Evolutionary conservation across 2,113 vertebrate species (phyloP).

Genomic region (Chloropsis cyanopogon): DNA sequence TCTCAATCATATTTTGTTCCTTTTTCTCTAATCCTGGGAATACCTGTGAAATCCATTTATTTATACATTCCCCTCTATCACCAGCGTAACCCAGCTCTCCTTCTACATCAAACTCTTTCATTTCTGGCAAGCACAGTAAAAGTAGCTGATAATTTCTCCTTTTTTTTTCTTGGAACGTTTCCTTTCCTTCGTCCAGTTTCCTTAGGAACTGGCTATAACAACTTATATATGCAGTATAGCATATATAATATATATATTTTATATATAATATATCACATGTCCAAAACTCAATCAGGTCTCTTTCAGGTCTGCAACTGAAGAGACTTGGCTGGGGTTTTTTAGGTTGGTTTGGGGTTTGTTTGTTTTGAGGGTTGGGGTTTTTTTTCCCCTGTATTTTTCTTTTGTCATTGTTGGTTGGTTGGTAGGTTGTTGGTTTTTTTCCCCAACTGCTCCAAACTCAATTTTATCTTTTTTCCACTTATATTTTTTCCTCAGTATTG

Average conservation of each 20-base stretch:
- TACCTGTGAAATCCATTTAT: conserved; percentile 36
- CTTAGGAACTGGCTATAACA: conserved; percentile 4
- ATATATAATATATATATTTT: too few relatives aligned
- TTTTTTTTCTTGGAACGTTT: neutral
- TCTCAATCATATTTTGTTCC: neutral
- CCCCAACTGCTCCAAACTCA: neutral
- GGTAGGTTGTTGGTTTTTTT: neutral
- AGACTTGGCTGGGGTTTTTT: neutral
- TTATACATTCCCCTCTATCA: neutral
- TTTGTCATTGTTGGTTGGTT: neutral
- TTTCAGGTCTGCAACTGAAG: neutral
- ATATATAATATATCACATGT: neutral
- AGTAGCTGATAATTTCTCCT: neutral
- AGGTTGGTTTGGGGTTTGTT: neutral
- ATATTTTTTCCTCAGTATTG: neutral
- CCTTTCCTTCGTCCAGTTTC: neutral
- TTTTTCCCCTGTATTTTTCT: neutral
- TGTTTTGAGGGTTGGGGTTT: neutral
- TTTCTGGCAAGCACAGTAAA: neutral
- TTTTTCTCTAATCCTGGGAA: neutral
- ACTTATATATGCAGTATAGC: neutral
- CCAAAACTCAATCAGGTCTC: neutral
- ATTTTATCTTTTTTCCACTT: neutral
- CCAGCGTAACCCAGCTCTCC: neutral
- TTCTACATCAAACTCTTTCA: neutral